Base-by-base conservation (phyloP, 92 coral and sea anemone species). In the Epizoanthus ramosus region DNA sequence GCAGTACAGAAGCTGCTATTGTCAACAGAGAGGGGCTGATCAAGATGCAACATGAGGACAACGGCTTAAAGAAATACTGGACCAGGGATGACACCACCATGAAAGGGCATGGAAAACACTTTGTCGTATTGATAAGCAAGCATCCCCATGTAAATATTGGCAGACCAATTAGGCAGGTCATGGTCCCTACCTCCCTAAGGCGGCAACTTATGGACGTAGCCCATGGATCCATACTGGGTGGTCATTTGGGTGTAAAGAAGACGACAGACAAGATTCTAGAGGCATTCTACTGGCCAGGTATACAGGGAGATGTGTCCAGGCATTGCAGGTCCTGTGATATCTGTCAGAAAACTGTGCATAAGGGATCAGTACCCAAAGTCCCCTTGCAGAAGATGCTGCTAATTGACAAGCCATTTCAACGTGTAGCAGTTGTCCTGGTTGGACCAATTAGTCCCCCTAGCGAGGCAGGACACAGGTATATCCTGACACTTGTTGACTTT, bases 351-450 rank as follows among this genome's bases (percentile, higher is more conserved):
- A 90, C 87, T 18, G 81, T 91, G 35, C 70, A 85, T 10, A 92
- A 90, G 74, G 91, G 92, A 7, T 74, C 88, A 5, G 82, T 88
- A 17, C 84, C 83, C 3, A 91, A 86, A 35, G 89, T 92, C 1
- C 88, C 96, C 18, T 52, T 88, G 5, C 80, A 71, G 35, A 67
- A 72, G 83, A 92, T 93, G 93, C 93, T 91, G 22, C 24, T 93
- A 33, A 85, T 93, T 25, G 93, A 92, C 60, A 81, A 64, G 63
- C 92, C 92, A 8, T 87, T 92, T 52, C 72, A 89, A 35, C 5
- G 86, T 0, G 87, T 87, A 14, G 90, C 87, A 22, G 60, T 87
- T 23, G 87, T 83, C 25, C 75, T 87, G 63, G 71, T 87, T 33
- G 84, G 90, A 0, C 90, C 87, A 2, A 63, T 69, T 43, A 67